These are phyloP conservation scores for Hybos culiciformis DNA, from an alignment of 2,888 invertebrate genomes.

Conservation along the genomic window DNA sequence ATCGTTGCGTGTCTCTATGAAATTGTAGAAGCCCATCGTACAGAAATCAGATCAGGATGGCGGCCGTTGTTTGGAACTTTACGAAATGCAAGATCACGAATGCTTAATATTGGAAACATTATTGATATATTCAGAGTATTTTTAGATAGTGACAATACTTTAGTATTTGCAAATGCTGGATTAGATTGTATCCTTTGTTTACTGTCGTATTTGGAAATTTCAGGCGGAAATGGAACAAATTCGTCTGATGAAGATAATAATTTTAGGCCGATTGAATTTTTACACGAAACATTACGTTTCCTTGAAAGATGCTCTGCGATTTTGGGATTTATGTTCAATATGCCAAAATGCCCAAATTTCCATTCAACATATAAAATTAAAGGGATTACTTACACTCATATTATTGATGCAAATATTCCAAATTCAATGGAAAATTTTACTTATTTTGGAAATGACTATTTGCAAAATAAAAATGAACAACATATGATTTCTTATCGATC, in stretches of 20 bases:
- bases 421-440: slow-evolving; percentile 53
- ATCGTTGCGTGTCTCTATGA: slow-evolving; percentile 92
- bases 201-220: slow-evolving; percentile 44
- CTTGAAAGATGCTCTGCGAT: slow-evolving; percentile 77
- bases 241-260: slow-evolving; percentile 39
- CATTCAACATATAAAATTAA: slow-evolving; percentile 76
- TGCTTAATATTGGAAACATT: slow-evolving; percentile 47
- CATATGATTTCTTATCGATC: slow-evolving; percentile 41
- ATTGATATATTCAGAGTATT: slow-evolving; percentile 90
- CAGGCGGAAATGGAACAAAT: slow-evolving; percentile 52
- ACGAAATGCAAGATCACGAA: slow-evolving; percentile 63
- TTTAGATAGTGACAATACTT: slow-evolving; percentile 79
- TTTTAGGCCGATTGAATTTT: slow-evolving; percentile 35
- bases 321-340: slow-evolving; percentile 80
- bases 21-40: slow-evolving; percentile 86
- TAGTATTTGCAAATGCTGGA: slow-evolving; percentile 88
- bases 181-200: slow-evolving; percentile 87
- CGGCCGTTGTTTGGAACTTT: slow-evolving; percentile 87
- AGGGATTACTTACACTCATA: slow-evolving; percentile 60
- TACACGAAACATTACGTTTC: slow-evolving; percentile 67
- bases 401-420: slow-evolving; percentile 75
- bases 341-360: slow-evolving; percentile 89
- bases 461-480: slow-evolving; percentile 48
- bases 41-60: slow-evolving; percentile 93
- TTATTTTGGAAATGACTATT: slow-evolving; percentile 48